phyloP scores from a whole-genome alignment of 2,797 vertebrate genomes.

The Lates japonicus region DNA sequence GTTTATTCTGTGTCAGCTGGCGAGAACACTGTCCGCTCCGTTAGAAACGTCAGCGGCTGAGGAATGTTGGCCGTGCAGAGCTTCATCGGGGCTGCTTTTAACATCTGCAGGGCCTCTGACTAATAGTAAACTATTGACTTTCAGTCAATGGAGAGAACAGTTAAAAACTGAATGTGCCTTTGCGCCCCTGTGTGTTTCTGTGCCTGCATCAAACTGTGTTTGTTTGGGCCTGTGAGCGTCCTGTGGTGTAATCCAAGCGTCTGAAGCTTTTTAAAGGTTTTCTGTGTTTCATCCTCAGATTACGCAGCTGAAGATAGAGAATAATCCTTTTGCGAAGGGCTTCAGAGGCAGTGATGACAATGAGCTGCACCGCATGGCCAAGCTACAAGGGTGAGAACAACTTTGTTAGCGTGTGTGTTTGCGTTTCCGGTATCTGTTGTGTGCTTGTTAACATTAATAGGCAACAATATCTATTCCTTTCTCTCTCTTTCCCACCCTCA shows the following conservation, averaged over 20 bases:
- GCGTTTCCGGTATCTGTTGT: conserved; percentile 7
- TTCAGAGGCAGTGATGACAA: conserved; percentile 98
- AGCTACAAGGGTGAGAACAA: conserved; percentile 77
- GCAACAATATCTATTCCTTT: conserved; percentile 21
- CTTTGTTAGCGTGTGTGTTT: conserved; percentile 15
- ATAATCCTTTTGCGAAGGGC: conserved; percentile 98
- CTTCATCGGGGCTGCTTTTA: conserved; percentile 54
- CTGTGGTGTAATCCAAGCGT: conserved; percentile 1
- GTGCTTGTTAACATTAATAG: conserved; percentile 18
- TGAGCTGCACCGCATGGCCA: conserved; percentile 95
- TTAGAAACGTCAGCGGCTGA: conserved; percentile 61
- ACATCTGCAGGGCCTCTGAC: conserved; percentile 63
- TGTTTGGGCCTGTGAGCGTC: neutral
- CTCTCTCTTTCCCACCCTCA: conserved; percentile 9
- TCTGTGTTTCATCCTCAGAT: conserved; percentile 85
- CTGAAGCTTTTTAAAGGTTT: conserved; percentile 12
- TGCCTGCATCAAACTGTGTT: conserved; percentile 3
- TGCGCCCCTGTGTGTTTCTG: neutral
- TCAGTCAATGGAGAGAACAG: conserved; percentile 39
- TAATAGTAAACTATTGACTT: conserved; percentile 59
- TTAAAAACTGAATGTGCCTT: conserved; percentile 23
- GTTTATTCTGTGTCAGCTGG: conserved; percentile 84
- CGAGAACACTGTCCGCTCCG: conserved; percentile 64
- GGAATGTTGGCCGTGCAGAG: conserved; percentile 68
- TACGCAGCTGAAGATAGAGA: conserved; percentile 98